Evolutionary conservation across 2,888 invertebrate genomes (phyloP).

Genomic region (Adelphocoris suturalis): DNA sequence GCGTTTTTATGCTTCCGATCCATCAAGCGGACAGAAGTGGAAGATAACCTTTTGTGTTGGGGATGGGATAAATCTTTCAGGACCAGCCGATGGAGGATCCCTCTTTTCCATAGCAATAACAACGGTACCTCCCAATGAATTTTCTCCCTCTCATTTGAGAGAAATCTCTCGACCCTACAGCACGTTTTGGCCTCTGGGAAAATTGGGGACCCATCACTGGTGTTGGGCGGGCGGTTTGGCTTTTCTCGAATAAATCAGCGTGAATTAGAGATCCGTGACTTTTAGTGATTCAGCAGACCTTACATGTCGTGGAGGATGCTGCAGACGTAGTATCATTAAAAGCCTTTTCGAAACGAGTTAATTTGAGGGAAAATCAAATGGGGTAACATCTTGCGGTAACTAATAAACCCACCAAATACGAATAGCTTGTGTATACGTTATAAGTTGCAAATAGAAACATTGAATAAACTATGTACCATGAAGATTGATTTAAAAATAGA

Average conservation of each 20-base stretch:
- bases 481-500: too few species aligned
- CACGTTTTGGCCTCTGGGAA: background rate
- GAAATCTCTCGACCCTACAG: background rate
- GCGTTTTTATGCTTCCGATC: constrained; percentile 10
- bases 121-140: background rate
- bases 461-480: too few species aligned
- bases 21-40: constrained; percentile 22
- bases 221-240: background rate
- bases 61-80: background rate
- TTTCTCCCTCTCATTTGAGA: constrained; percentile 5
- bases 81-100: background rate
- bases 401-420: too few species aligned
- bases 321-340: too few species aligned
- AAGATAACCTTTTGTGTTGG: constrained; percentile 28
- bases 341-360: too few species aligned
- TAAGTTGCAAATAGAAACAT: too few species aligned
- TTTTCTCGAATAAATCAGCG: constrained; percentile 1
- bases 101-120: constrained; percentile 39
- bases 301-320: too few species aligned
- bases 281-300: background rate
- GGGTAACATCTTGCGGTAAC: too few species aligned
- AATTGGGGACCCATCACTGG: background rate
- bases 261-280: background rate
- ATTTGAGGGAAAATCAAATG: too few species aligned
- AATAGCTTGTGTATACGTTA: too few species aligned